Conservation (phyloP, 35 echinoderm and acorn worm genomes). For the Heliocidaris erythrogramma region DNA sequence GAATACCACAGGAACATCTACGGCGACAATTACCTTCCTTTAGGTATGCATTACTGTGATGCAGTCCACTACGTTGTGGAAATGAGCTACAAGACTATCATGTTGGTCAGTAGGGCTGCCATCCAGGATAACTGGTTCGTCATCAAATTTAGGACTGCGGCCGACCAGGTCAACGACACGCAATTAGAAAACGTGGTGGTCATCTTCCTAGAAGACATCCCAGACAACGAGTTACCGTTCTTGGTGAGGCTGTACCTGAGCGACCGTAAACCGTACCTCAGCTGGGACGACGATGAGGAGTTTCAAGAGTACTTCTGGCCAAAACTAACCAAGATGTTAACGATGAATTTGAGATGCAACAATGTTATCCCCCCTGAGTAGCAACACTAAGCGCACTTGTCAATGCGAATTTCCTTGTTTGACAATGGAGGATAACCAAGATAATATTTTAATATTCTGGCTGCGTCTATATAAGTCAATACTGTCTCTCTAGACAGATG, state of each 20-base stretch:
- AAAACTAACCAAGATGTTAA: not conserved
- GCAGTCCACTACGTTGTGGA: not conserved
- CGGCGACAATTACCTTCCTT: not conserved
- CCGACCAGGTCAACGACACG: no score
- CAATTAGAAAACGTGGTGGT: not conserved
- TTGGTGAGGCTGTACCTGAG: constrained; percentile 27
- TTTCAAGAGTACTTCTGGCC: not conserved
- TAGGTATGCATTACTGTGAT: not conserved
- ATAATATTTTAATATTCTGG: no score
- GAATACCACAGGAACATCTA: not conserved
- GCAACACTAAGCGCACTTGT: no score
- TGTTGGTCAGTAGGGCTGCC: not conserved
- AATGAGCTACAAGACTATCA: not conserved
- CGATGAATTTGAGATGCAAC: not conserved
- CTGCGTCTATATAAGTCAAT: no score
- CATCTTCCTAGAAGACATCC: constrained; percentile 26
- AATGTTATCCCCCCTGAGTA: not conserved
- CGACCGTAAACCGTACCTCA: not conserved
- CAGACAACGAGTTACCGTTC: constrained; percentile 7
- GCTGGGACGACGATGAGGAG: not conserved
- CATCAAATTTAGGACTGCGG: not conserved
- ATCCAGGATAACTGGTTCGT: constrained; percentile 1
- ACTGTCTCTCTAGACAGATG: no score
- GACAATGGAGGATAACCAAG: no score
- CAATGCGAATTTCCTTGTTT: no score